Percentiles rank a stretch among this genome's conserved stretches.
Conservation (phyloP, 2,113 vertebrate species). For the Podarcis cretensis region DNA sequence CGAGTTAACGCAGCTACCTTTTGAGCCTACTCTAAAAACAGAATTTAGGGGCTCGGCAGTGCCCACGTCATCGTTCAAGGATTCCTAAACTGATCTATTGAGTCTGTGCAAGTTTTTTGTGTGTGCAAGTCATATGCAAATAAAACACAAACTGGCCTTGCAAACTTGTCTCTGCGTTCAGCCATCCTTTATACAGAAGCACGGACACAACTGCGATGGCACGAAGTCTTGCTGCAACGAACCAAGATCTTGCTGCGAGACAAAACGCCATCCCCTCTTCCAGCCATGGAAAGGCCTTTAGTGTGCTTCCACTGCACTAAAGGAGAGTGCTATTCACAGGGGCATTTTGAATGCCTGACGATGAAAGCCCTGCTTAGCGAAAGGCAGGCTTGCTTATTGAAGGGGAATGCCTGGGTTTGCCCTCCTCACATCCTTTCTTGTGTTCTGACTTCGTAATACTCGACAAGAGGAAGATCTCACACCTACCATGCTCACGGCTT, state of each 20-base stretch:
- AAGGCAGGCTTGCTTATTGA: background rate
- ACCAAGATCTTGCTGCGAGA: background rate
- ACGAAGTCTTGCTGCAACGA: background rate
- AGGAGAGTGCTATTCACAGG: background rate
- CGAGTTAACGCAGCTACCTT: background rate
- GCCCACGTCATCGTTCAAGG: background rate
- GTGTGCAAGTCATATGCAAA: background rate
- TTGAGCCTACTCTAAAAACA: background rate
- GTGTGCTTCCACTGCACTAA: background rate
- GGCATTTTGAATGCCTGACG: background rate
- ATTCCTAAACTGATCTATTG: background rate
- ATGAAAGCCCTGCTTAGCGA: too few relatives aligned
- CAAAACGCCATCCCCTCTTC: background rate
- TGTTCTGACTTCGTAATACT: too few relatives aligned
- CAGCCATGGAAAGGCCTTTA: too few relatives aligned
- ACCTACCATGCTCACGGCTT: too few relatives aligned
- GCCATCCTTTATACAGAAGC: too few relatives aligned
- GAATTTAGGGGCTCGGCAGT: background rate
- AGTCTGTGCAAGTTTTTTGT: background rate
- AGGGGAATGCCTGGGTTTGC: background rate
- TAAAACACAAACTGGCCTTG: slow-evolving; percentile 3
- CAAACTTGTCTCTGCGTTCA: background rate
- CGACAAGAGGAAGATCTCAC: too few relatives aligned
- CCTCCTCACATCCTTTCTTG: too few relatives aligned
- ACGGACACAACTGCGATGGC: fast-evolving